A percentile compares a stretch with the other conserved stretches of the same genome.
These are phyloP conservation scores for Rhadina sibilatrix DNA, from an alignment of 2,113 vertebrate species.

Conservation along the genomic window DNA sequence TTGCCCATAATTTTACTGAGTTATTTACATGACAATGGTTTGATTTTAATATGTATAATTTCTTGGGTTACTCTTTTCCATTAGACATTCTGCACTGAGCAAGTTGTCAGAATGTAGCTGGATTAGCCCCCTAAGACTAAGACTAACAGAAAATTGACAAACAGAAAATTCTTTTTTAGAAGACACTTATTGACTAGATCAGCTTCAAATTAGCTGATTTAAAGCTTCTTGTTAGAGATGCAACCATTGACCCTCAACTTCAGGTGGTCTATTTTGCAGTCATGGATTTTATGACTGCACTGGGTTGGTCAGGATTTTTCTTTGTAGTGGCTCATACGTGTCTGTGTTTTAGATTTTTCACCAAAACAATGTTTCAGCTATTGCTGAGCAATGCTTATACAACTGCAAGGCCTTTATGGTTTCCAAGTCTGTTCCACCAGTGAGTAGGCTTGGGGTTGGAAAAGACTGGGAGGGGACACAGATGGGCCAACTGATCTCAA, in stretches of 20 bases:
- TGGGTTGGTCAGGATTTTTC: accelerated
- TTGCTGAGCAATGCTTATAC: neutral
- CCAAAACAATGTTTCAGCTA: neutral
- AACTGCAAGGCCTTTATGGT: neutral
- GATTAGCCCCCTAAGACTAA: neutral
- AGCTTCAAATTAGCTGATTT: neutral
- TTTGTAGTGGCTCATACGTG: neutral
- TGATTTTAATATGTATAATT: neutral
- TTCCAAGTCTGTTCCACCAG: neutral
- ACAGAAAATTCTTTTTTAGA: neutral
- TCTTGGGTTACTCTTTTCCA: neutral
- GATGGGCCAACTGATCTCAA: neutral
- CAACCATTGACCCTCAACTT: neutral
- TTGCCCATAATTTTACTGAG: neutral
- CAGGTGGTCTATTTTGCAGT: neutral
- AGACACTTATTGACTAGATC: neutral
- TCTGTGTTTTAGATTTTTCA: neutral
- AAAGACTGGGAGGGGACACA: neutral
- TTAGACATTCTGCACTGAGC: neutral
- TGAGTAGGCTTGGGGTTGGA: neutral
- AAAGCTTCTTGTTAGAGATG: neutral
- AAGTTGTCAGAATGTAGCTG: neutral
- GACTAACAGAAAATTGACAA: neutral
- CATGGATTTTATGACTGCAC: neutral
- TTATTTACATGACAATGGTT: neutral